Evolutionary conservation across 1,140 invertebrate species (phyloP).

Genomic region (Solenopsis invicta): DNA sequence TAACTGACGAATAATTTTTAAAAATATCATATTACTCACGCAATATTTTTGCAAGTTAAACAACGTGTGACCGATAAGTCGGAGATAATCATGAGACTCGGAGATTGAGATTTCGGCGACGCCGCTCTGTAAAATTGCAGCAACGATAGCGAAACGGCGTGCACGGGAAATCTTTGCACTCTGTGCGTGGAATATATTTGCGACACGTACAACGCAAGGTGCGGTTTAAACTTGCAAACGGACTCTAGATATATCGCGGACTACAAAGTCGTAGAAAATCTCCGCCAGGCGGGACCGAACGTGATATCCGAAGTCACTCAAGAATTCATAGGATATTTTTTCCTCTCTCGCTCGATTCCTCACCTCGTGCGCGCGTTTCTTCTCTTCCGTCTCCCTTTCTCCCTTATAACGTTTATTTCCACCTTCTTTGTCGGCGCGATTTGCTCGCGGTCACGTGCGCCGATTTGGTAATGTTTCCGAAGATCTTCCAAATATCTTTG

Average conservation of each 20-base stretch:
- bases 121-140: background rate
- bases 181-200: slow-evolving; percentile 65
- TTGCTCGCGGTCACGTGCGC: slow-evolving; percentile 64
- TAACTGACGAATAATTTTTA: too few species aligned
- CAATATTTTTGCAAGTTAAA: background rate
- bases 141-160: background rate
- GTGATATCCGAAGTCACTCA: slow-evolving; percentile 77
- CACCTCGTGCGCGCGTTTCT: background rate
- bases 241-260: slow-evolving; percentile 58
- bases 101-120: slow-evolving; percentile 15
- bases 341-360: slow-evolving; percentile 47
- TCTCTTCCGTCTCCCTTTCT: background rate
- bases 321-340: slow-evolving; percentile 76
- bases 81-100: background rate
- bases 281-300: slow-evolving; percentile 68
- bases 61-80: background rate
- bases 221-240: slow-evolving; percentile 62
- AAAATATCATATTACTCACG: background rate
- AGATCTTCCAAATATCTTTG: slow-evolving; percentile 63
- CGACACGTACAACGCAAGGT: slow-evolving; percentile 59
- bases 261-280: slow-evolving; percentile 71
- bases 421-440: slow-evolving; percentile 57
- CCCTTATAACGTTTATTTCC: slow-evolving; percentile 64
- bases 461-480: slow-evolving; percentile 72
- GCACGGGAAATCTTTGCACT: slow-evolving; percentile 27